Base-by-base conservation (phyloP, 2,797 vertebrate species). In the Numenius phaeopus region DNA sequence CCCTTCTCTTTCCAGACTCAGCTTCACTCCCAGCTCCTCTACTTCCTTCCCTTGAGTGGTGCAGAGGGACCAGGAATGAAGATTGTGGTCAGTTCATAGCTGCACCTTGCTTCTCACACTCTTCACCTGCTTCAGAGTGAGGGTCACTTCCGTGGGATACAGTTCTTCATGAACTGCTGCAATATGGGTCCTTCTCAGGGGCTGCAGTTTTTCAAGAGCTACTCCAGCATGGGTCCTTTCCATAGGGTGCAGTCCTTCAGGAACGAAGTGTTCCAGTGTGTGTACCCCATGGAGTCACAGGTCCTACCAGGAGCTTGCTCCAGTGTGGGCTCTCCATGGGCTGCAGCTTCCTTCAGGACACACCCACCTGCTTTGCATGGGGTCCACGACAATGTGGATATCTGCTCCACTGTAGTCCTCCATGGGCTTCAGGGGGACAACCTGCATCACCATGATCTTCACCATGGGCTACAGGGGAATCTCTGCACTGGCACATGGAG, bases 401-500 rank as follows among this genome's bases (percentile, higher is more conserved):
- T 34, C 24, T 42, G 11, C 23, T 79, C 34, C n/a, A 44, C 21
- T 2, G 0, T 49, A 3, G 7, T 18, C 15, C 26, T 71, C 24
- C 32, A 11, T 2, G 26, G 37, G 20, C 34, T 32, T 4, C 44
- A 55, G 44, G 23, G 26, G 32, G 0, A 0, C 34, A 47, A n/a
- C n/a, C 19, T 58, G 29, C 29, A 6, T 86, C 32, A 30, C 39
- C 29, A 14, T 7, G 24, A 7, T 12, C 11, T 42, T 52, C 37
- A 39, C 23, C 17, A 14, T 0, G 0, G 39, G 19, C 15, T 54
- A 23, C 39, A 39, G 47, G 11, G 40, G 6, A 71, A 64, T 44
- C 14, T 58, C 49, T 57, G 24, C 24, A 26, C 46, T 13, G 6
- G 49, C 0, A 0, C n/a, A 20, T 44, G 29, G 29, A 42, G 7